These are phyloP conservation scores for Heteromurus nitidus DNA, from an alignment of 2,888 invertebrate genomes.

Conservation along the genomic window DNA sequence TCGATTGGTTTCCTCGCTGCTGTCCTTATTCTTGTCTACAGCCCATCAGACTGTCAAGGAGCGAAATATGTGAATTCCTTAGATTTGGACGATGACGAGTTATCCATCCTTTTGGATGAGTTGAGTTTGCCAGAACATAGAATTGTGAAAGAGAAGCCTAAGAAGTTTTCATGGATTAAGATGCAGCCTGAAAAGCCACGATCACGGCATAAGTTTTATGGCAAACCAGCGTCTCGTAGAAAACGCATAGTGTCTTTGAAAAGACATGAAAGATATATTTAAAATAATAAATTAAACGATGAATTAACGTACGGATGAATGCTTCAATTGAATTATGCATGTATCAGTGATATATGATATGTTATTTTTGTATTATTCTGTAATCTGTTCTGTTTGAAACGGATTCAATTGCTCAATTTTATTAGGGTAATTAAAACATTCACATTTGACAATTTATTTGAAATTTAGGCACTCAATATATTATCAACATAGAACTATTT, in stretches of 20 bases:
- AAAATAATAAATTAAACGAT: neutral
- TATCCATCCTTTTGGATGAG: constrained; percentile 47
- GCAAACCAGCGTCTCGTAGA: constrained; percentile 26
- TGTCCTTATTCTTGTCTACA: constrained; percentile 31
- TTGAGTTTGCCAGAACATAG: constrained; percentile 51
- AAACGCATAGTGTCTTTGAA: neutral
- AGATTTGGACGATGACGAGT: constrained; percentile 51
- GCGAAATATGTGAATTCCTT: constrained; percentile 55
- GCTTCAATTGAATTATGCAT: neutral
- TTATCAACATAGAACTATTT: too few species aligned
- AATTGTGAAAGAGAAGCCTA: constrained; percentile 35
- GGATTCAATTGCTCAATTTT: too few species aligned
- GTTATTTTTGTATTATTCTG: too few species aligned
- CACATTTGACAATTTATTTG: too few species aligned
- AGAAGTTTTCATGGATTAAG: constrained; percentile 48
- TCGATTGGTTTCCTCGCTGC: constrained; percentile 5
- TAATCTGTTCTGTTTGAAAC: too few species aligned
- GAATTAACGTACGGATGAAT: neutral
- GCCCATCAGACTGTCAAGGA: constrained; percentile 28
- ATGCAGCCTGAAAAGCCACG: constrained; percentile 19
- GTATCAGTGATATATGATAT: neutral
- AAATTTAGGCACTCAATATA: too few species aligned
- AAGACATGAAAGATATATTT: neutral
- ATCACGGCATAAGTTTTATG: constrained; percentile 15
- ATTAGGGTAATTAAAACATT: too few species aligned